These are phyloP conservation scores for Remorina albescens DNA, from an alignment of 2,797 vertebrate genomes.

Conservation along the genomic window DNA sequence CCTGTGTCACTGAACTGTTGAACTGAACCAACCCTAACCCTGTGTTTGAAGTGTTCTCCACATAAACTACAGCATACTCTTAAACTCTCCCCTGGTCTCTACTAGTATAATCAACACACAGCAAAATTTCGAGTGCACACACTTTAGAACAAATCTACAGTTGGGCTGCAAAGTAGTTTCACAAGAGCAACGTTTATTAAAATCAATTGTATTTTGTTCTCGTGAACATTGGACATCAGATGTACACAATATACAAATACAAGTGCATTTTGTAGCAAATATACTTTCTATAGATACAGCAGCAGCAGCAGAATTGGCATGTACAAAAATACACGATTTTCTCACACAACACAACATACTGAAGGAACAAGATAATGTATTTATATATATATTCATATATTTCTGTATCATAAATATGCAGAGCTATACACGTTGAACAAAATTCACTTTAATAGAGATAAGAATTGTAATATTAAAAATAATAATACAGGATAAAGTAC, in stretches of 20 bases:
- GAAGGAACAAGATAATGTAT: constrained; percentile 80
- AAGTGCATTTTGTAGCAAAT: constrained; percentile 79
- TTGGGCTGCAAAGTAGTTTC: constrained; percentile 38
- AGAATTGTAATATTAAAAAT: constrained; percentile 49
- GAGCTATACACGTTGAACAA: constrained; percentile 85
- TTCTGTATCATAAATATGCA: constrained; percentile 89
- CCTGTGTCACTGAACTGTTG: too few relatives aligned
- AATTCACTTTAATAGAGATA: constrained; percentile 82
- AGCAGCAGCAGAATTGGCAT: constrained; percentile 90
- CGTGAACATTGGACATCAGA: constrained; percentile 66
- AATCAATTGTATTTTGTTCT: constrained; percentile 60
- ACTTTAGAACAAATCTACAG: constrained; percentile 2
- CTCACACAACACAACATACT: constrained; percentile 78
- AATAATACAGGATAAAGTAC: constrained; percentile 51
- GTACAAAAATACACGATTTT: constrained; percentile 95
- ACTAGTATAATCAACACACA: not conserved
- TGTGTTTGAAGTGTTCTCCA: too few relatives aligned
- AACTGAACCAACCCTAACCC: too few relatives aligned
- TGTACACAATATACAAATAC: constrained; percentile 78
- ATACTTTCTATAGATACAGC: constrained; percentile 85
- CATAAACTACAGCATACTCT: not conserved
- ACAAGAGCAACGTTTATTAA: constrained; percentile 78
- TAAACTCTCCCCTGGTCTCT: not conserved
- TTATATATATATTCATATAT: constrained; percentile 86
- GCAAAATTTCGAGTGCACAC: not conserved